These are phyloP conservation scores for Neogobius melanostomus DNA, from an alignment of 2,113 vertebrate genomes.

Conservation along the genomic window DNA sequence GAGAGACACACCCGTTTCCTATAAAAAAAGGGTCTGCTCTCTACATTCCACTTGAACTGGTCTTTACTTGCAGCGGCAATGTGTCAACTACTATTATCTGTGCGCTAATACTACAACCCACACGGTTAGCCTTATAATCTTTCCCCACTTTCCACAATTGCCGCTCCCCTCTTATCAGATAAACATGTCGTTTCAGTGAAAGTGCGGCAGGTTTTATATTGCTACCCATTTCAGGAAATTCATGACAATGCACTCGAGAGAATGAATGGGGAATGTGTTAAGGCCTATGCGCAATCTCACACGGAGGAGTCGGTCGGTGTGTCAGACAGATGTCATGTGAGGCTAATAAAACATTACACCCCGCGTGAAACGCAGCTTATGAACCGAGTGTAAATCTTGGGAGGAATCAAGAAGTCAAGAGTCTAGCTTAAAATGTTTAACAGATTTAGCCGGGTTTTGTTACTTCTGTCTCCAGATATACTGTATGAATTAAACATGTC, in stretches of 20 bases:
- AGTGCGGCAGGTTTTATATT: neutral
- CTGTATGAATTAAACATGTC: too few relatives aligned
- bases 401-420: neutral
- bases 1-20: slow-evolving; percentile 36
- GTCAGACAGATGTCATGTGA: slow-evolving; percentile 45
- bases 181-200: slow-evolving; percentile 13
- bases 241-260: slow-evolving; percentile 42
- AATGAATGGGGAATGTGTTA: slow-evolving; percentile 17
- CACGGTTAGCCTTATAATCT: neutral
- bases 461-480: too few relatives aligned
- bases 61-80: slow-evolving; percentile 27
- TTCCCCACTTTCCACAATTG: slow-evolving; percentile 5
- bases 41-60: slow-evolving; percentile 8
- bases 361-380: neutral
- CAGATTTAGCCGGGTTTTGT: neutral
- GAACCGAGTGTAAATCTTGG: neutral
- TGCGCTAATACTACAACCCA: slow-evolving; percentile 1
- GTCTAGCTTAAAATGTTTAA: neutral
- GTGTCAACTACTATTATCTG: slow-evolving; percentile 6
- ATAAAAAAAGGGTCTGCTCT: slow-evolving; percentile 14
- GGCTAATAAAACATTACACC: slow-evolving; percentile 44
- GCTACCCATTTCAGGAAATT: slow-evolving; percentile 21
- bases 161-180: slow-evolving; percentile 31
- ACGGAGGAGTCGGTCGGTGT: slow-evolving; percentile 5
- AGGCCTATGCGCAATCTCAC: slow-evolving; percentile 17